These are phyloP conservation scores for Tachysurus vachellii DNA, from an alignment of 2,113 vertebrate species.

Conservation along the genomic window DNA sequence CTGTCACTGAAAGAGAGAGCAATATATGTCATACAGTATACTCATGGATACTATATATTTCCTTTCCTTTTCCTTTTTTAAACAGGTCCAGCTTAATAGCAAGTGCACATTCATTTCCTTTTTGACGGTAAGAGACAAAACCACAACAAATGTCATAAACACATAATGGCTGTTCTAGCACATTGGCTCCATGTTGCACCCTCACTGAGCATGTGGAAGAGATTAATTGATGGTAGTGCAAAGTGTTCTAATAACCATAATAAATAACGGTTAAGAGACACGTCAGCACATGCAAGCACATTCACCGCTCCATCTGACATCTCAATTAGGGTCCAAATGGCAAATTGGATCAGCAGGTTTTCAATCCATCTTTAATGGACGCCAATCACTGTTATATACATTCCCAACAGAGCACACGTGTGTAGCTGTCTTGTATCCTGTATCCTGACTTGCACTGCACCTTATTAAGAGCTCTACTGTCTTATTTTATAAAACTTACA, in stretches of 20 bases:
- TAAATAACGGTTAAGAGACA: slow-evolving; percentile 49
- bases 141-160: slow-evolving; percentile 27
- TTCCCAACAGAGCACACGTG: not conserved
- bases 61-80: not conserved
- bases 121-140: slow-evolving; percentile 30
- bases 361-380: slow-evolving; percentile 25
- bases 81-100: not conserved
- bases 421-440: not conserved
- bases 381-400: slow-evolving; percentile 11
- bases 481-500: not conserved
- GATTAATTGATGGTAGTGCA: slow-evolving; percentile 38
- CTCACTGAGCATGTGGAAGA: slow-evolving; percentile 36
- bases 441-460: not conserved
- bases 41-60: not conserved
- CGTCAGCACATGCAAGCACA: slow-evolving; percentile 32
- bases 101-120: slow-evolving; percentile 23
- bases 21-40: not conserved
- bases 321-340: slow-evolving; percentile 48
- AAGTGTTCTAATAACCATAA: slow-evolving; percentile 47
- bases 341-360: slow-evolving; percentile 24
- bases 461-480: not conserved
- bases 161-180: slow-evolving; percentile 39
- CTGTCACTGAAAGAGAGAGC: not conserved
- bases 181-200: slow-evolving; percentile 35
- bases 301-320: slow-evolving; percentile 23